Evolutionary conservation across 2,888 invertebrate genomes (phyloP).

Genomic region (Bombylius major): DNA sequence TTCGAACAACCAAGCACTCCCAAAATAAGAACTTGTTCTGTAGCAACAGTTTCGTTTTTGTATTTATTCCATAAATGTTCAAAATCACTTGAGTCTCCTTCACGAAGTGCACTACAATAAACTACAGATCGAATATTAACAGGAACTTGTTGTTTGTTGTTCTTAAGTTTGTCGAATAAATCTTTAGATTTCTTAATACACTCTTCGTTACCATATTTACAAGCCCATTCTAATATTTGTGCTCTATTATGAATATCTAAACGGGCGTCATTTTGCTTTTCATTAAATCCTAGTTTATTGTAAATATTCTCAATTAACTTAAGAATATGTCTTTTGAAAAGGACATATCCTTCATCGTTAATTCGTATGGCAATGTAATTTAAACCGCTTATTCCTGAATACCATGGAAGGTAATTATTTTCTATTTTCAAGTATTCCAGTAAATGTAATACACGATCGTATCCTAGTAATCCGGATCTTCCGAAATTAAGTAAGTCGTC

Average conservation of each 20-base stretch:
- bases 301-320: slow-evolving; percentile 39
- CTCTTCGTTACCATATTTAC: slow-evolving; percentile 45
- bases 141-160: slow-evolving; percentile 32
- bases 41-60: slow-evolving; percentile 44
- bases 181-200: slow-evolving; percentile 41
- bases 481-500: slow-evolving; percentile 69
- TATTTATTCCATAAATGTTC: slow-evolving; percentile 50
- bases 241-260: slow-evolving; percentile 47
- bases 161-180: slow-evolving; percentile 28
- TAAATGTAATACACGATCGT: slow-evolving; percentile 50
- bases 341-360: slow-evolving; percentile 19
- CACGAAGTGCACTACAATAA: slow-evolving; percentile 62
- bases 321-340: slow-evolving; percentile 35
- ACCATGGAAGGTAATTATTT: slow-evolving; percentile 67
- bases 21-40: slow-evolving; percentile 55
- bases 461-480: slow-evolving; percentile 48
- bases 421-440: slow-evolving; percentile 56
- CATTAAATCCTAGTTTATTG: slow-evolving; percentile 38
- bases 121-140: slow-evolving; percentile 55
- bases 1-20: slow-evolving; percentile 54
- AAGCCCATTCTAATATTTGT: slow-evolving; percentile 49
- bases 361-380: slow-evolving; percentile 29
- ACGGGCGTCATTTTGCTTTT: slow-evolving; percentile 36
- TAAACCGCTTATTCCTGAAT: slow-evolving; percentile 44
- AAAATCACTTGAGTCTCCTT: slow-evolving; percentile 51